Percentiles rank a stretch among this genome's conserved stretches.
Conservation (phyloP, 2,797 vertebrate species). For the Chiloscyllium punctatum region DNA sequence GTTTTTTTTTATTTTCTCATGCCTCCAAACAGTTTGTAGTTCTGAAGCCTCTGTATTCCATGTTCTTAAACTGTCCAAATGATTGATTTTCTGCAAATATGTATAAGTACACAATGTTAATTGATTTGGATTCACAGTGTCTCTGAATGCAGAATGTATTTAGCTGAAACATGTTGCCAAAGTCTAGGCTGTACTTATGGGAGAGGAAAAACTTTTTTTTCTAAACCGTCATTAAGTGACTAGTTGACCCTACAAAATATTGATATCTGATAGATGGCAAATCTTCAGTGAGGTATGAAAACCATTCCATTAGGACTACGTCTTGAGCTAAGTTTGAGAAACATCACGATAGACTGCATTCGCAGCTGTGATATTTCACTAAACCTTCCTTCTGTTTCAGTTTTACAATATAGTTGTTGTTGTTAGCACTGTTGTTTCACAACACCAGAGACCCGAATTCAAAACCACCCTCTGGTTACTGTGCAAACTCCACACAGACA, state of each 20-base stretch:
- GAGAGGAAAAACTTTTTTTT: background rate
- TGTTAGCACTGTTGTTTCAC: no score
- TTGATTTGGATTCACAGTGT: background rate
- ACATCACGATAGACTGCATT: background rate
- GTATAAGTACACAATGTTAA: background rate
- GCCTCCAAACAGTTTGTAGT: background rate
- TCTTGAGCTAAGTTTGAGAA: constrained; percentile 22
- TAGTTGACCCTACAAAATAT: background rate
- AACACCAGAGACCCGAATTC: no score
- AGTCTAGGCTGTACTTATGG: background rate
- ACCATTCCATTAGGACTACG: background rate
- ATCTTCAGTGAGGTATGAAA: background rate
- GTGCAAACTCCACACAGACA: no score
- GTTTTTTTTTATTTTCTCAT: background rate
- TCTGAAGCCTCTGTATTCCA: background rate
- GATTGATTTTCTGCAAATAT: background rate
- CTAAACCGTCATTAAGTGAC: background rate
- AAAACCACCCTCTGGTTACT: no score
- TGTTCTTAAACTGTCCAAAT: background rate
- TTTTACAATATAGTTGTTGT: background rate
- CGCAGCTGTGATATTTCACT: background rate
- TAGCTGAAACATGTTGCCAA: background rate
- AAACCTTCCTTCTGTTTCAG: background rate
- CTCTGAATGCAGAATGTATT: background rate
- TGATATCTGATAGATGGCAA: background rate